phyloP scores from a whole-genome alignment of 1,140 invertebrate genomes.

The Drosophila ohnishii region DNA sequence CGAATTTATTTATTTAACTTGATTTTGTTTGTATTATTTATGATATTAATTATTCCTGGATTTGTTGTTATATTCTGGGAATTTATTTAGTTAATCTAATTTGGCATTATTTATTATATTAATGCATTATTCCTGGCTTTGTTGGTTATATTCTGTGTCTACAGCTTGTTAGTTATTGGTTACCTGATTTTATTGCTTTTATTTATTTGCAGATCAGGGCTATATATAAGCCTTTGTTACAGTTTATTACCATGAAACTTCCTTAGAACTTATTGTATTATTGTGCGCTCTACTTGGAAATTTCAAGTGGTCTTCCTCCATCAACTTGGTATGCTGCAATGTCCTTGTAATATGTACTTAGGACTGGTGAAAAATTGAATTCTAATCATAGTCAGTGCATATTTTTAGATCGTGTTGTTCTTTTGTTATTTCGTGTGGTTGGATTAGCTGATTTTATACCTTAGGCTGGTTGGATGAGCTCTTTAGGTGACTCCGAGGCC shows the following conservation, averaged over 20 bases:
- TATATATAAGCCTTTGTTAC: not conserved
- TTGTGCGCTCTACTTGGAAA: not conserved
- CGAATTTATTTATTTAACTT: no score
- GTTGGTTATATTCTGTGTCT: no score
- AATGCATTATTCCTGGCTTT: not conserved
- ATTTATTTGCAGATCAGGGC: not conserved
- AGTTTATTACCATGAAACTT: not conserved
- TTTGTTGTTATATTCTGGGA: no score
- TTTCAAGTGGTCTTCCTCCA: not conserved
- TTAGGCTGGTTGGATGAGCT: not conserved
- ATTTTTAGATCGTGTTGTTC: not conserved
- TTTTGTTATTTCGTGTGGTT: not conserved
- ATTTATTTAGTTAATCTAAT: no score
- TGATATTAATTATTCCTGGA: no score
- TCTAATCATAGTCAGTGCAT: not conserved
- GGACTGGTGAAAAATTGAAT: accelerated
- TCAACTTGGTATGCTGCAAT: not conserved
- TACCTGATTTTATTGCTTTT: not conserved
- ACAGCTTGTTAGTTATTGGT: not conserved
- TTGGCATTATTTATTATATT: not conserved
- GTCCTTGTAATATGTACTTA: not conserved
- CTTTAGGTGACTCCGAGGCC: not conserved
- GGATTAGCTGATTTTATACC: not conserved
- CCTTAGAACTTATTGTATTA: not conserved
- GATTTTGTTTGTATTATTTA: no score